Conservation (phyloP, 2,113 vertebrate genomes). For the Rhipidura dahli region DNA sequence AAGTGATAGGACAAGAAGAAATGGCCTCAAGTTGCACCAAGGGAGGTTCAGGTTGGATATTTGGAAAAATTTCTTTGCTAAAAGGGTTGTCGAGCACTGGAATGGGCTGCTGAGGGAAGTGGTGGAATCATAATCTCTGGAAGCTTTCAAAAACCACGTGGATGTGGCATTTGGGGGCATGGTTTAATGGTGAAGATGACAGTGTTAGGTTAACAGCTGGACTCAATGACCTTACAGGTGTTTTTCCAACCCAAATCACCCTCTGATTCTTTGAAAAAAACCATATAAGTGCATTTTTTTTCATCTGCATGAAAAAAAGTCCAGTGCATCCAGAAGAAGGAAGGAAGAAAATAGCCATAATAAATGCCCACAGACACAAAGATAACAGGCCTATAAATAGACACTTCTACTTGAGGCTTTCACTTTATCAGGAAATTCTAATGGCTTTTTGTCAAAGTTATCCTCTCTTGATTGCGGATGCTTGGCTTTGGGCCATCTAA, state of each 20-base stretch:
- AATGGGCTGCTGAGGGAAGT: neutral
- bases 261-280: neutral
- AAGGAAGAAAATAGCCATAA: neutral
- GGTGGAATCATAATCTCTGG: neutral
- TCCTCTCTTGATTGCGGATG: neutral
- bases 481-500: slow-evolving; percentile 38
- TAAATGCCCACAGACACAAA: neutral
- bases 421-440: neutral
- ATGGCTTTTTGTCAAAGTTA: neutral
- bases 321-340: neutral
- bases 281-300: neutral
- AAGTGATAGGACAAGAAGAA: neutral
- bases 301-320: neutral
- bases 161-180: neutral
- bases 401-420: neutral
- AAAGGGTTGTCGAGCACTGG: neutral
- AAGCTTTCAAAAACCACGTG: neutral
- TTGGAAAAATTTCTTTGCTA: neutral
- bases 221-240: neutral
- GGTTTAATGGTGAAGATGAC: neutral
- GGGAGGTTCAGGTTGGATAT: neutral
- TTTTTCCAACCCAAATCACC: neutral
- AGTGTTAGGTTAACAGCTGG: neutral
- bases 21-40: neutral
- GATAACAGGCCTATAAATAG: neutral